Conservation (phyloP, 2,113 vertebrate species). For the Boulengeromyrus knoepffleri region DNA sequence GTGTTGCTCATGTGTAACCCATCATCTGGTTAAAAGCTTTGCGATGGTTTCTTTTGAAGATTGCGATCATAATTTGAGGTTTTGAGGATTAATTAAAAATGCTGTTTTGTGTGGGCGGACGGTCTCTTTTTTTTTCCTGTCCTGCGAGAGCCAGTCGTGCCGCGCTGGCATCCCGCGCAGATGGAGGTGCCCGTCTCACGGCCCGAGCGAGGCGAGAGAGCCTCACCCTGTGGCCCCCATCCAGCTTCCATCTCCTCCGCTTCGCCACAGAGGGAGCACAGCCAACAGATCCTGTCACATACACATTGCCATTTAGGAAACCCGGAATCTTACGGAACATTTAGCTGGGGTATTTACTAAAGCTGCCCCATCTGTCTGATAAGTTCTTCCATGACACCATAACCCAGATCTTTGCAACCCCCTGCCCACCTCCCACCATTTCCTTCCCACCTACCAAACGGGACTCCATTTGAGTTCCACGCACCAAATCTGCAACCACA, state of each 20-base stretch:
- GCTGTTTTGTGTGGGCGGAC: neutral
- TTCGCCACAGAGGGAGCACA: conserved; percentile 53
- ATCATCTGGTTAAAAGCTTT: neutral
- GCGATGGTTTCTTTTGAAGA: neutral
- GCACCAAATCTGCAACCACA: neutral
- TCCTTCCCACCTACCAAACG: neutral
- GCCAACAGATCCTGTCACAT: conserved; percentile 25
- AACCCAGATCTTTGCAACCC: neutral
- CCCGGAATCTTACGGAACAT: neutral
- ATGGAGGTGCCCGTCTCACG: too few relatives aligned
- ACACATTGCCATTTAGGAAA: neutral
- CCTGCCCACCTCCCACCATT: too few relatives aligned
- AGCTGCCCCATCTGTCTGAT: neutral
- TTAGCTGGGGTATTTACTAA: neutral
- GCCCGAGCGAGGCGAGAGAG: neutral
- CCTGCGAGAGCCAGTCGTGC: neutral
- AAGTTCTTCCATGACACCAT: neutral
- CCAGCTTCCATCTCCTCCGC: conserved; percentile 30
- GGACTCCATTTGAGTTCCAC: neutral
- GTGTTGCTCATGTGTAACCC: neutral
- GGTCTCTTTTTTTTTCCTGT: neutral
- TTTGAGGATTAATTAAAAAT: conserved; percentile 10
- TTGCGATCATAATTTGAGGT: conserved; percentile 1
- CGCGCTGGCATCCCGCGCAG: neutral
- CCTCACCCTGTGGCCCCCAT: neutral